Evolutionary conservation across 2,113 vertebrate species (phyloP).

Genomic region (Macroglossus sobrinus): DNA sequence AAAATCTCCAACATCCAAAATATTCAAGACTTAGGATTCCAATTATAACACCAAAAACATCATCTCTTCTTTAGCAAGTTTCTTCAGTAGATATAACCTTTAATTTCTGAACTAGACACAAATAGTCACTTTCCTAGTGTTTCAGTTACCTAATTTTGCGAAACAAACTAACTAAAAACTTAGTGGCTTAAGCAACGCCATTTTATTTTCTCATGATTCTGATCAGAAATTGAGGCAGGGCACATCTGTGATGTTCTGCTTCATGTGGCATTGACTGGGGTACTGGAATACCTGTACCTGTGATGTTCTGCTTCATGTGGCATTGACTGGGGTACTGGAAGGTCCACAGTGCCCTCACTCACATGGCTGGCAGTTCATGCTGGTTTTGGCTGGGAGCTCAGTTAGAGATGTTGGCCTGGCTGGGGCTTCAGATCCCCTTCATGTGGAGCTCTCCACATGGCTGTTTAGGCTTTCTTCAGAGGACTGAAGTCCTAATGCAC

Average conservation of each 20-base stretch:
- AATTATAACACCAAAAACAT: background rate
- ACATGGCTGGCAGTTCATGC: background rate
- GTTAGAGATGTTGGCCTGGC: background rate
- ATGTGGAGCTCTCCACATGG: background rate
- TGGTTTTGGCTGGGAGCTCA: background rate
- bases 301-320: background rate
- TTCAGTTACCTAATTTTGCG: background rate
- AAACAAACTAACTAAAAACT: background rate
- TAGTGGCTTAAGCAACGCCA: background rate
- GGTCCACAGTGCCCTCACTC: background rate
- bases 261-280: too few relatives aligned
- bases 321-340: background rate
- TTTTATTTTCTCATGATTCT: background rate
- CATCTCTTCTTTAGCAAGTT: background rate
- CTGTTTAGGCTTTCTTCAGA: background rate
- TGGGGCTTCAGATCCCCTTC: background rate
- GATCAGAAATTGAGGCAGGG: background rate
- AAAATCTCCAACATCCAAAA: background rate
- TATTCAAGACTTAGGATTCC: background rate
- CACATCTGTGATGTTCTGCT: background rate
- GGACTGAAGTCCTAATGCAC: background rate
- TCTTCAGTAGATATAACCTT: background rate
- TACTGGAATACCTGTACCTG: background rate
- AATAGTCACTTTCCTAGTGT: background rate
- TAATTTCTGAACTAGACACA: background rate